Evolutionary conservation across 2,888 invertebrate species (phyloP).

Genomic region (Argynnis bischoffii): DNA sequence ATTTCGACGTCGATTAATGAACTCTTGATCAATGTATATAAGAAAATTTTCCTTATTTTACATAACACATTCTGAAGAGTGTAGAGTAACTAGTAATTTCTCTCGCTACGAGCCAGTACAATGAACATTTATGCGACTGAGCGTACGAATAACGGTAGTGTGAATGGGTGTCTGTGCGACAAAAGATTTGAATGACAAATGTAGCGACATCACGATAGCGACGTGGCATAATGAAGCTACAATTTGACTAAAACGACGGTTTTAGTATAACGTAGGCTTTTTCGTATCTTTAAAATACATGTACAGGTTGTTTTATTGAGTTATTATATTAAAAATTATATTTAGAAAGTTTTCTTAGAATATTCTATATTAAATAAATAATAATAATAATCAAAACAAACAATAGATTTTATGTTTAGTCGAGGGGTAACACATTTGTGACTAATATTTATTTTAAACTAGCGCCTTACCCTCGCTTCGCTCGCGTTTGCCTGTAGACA

Average conservation of each 20-base stretch:
- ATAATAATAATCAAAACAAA: too few relatives aligned
- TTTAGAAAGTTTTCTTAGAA: background rate
- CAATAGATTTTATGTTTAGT: too few relatives aligned
- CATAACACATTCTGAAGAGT: too few relatives aligned
- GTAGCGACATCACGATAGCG: slow-evolving; percentile 15
- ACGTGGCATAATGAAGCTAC: slow-evolving; percentile 16
- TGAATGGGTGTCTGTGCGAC: slow-evolving; percentile 19
- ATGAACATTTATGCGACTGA: background rate
- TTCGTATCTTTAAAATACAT: background rate
- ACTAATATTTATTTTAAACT: too few relatives aligned
- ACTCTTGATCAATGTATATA: too few relatives aligned
- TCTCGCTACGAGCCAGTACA: background rate
- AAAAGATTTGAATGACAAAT: slow-evolving; percentile 25
- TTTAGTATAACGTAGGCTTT: slow-evolving; percentile 14
- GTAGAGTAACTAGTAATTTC: background rate
- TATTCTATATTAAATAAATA: too few relatives aligned
- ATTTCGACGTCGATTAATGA: too few relatives aligned
- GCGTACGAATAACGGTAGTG: background rate
- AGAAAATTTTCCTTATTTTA: too few relatives aligned
- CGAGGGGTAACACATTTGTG: too few relatives aligned
- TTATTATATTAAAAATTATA: background rate
- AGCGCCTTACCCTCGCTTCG: too few relatives aligned
- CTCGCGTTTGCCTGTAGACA: too few relatives aligned
- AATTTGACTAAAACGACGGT: slow-evolving; percentile 20
- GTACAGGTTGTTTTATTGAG: background rate